Evolutionary conservation across 1,140 invertebrate species (phyloP).

Genomic region (Lordiphosa stackelbergi): DNA sequence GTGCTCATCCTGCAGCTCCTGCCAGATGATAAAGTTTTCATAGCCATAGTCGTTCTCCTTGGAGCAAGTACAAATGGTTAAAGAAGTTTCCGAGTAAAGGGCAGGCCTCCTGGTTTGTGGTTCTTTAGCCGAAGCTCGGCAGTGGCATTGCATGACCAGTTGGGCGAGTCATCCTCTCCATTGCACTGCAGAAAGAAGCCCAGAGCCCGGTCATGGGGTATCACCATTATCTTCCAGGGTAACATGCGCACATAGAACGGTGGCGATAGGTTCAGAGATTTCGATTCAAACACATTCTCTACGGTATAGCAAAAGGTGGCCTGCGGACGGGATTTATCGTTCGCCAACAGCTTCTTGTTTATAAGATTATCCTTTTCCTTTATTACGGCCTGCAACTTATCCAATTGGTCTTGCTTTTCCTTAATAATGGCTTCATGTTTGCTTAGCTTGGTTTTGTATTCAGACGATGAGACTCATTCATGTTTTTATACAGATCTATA

Average conservation of each 20-base stretch:
- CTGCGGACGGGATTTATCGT: slow-evolving; percentile 94
- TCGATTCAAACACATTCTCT: slow-evolving; percentile 93
- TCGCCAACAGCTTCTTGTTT: slow-evolving; percentile 4
- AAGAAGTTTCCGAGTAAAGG: slow-evolving; percentile 83
- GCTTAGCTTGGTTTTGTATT: no score
- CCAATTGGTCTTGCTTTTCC: no score
- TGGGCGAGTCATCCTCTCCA: slow-evolving; percentile 94
- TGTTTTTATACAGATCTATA: no score
- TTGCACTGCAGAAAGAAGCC: slow-evolving; percentile 96
- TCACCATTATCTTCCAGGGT: slow-evolving; percentile 99
- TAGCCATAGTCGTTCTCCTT: slow-evolving; percentile 99
- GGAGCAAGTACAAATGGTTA: slow-evolving; percentile 81
- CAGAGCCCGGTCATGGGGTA: slow-evolving; percentile 89
- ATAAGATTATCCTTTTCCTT: no score
- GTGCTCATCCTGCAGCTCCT: slow-evolving; percentile 95
- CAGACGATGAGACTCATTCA: no score
- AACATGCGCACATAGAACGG: slow-evolving; percentile 96
- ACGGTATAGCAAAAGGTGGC: slow-evolving; percentile 94
- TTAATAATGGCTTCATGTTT: no score
- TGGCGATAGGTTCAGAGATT: slow-evolving; percentile 89
- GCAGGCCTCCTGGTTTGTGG: slow-evolving; percentile 89
- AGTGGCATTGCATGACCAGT: slow-evolving; percentile 97
- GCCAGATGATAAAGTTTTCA: slow-evolving; percentile 83
- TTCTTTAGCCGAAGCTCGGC: slow-evolving; percentile 93
- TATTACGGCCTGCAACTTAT: no score